A percentile compares a stretch with the other conserved stretches of the same genome.
Evolutionary conservation across 2,797 vertebrate species (phyloP).

Genomic region (Gadopsis marmoratus): DNA sequence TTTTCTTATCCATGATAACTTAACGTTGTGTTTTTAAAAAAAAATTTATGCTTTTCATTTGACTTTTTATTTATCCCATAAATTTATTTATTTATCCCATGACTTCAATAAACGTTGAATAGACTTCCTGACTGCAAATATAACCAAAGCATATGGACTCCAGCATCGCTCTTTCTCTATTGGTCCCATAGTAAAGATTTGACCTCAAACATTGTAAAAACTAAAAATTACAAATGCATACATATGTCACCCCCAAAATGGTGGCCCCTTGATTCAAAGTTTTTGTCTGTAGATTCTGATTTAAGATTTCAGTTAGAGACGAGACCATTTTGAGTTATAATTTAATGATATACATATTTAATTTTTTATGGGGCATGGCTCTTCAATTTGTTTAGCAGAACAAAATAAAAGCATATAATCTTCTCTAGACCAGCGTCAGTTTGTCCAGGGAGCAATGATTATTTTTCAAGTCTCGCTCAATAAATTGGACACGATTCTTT

Average conservation of each 20-base stretch:
- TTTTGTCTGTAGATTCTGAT: neutral
- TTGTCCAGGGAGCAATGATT: too few species aligned
- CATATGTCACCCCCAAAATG: neutral
- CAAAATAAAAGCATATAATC: too few species aligned
- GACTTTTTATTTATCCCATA: too few species aligned
- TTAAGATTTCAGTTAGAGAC: neutral
- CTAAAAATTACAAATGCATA: neutral
- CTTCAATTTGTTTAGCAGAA: too few species aligned
- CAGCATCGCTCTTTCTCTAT: neutral
- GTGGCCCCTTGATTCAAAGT: neutral
- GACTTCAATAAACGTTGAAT: neutral
- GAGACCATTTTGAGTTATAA: neutral
- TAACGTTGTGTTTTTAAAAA: too few species aligned
- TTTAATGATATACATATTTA: too few species aligned
- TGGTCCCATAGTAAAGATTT: neutral
- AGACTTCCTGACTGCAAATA: neutral
- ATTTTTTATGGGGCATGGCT: too few species aligned
- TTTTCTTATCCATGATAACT: too few species aligned
- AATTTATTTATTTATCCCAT: neutral
- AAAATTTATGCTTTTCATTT: too few species aligned
- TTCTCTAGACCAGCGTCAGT: too few species aligned
- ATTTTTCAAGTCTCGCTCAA: too few species aligned
- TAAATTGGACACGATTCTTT: neutral
- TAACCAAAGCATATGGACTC: neutral
- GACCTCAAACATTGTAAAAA: neutral